Percentiles rank a stretch among this genome's conserved stretches.
Evolutionary conservation across 2,113 vertebrate species (phyloP).

Genomic region (Trichomycterus rosablanca): DNA sequence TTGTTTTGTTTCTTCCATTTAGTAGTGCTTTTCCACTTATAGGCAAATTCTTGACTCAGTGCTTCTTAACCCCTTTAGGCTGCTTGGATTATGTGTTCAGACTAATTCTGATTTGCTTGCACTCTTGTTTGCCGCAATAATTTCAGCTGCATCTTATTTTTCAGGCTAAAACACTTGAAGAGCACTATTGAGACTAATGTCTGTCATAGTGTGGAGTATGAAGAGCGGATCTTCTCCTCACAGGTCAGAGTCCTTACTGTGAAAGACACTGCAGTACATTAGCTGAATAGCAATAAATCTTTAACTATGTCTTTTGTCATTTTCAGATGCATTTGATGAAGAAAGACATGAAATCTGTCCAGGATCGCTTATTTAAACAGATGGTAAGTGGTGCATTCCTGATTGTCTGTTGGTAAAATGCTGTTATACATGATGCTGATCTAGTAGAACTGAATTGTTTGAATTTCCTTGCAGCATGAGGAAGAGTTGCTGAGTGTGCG

Average conservation of each 20-base stretch:
- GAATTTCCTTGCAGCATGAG: constrained; percentile 58
- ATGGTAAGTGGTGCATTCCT: constrained; percentile 58
- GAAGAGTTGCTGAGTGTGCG: constrained; percentile 63
- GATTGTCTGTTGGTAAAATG: too few relatives aligned
- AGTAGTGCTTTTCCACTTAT: too few relatives aligned
- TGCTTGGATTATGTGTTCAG: background rate
- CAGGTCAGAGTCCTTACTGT: constrained; percentile 59
- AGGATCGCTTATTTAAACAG: constrained; percentile 65
- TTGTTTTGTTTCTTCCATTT: too few relatives aligned
- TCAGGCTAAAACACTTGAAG: constrained; percentile 57
- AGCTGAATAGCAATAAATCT: too few relatives aligned
- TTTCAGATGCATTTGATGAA: constrained; percentile 67
- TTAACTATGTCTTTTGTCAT: too few relatives aligned
- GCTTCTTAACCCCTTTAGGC: too few relatives aligned
- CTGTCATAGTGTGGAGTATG: constrained; percentile 54
- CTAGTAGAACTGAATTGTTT: background rate
- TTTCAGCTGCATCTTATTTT: background rate
- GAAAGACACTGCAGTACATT: too few relatives aligned
- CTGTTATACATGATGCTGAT: background rate
- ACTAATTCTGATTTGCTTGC: background rate
- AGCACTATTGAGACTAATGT: constrained; percentile 49
- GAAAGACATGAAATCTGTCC: constrained; percentile 67
- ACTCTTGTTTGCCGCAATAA: background rate
- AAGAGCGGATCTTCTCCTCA: constrained; percentile 62
- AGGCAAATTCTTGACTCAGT: too few relatives aligned